Conservation (phyloP, 2,888 invertebrate species). For the Lypha dubia region DNA sequence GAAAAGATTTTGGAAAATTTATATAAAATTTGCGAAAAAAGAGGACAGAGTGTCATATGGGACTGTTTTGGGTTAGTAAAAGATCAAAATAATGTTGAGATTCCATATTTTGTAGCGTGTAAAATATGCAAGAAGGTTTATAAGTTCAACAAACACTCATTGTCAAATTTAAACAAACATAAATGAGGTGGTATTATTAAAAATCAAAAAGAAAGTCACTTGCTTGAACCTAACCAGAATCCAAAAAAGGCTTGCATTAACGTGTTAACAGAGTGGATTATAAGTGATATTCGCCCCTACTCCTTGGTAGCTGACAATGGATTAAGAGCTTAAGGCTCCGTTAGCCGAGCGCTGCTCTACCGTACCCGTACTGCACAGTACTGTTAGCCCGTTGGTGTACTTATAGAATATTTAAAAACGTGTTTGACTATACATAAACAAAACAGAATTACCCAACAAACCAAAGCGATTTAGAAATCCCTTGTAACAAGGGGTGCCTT, state of each 20-base stretch:
- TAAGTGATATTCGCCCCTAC: constrained; percentile 46
- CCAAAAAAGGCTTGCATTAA: constrained; percentile 45
- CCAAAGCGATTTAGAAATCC: no score
- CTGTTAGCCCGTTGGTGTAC: no score
- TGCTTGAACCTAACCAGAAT: constrained; percentile 45
- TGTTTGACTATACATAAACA: no score
- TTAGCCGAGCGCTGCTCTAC: no score
- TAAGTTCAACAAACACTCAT: constrained; percentile 47
- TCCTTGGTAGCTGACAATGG: constrained; percentile 51
- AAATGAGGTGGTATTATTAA: constrained; percentile 4
- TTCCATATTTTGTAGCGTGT: constrained; percentile 45
- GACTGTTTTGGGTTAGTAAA: constrained; percentile 54
- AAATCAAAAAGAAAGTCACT: constrained; percentile 39
- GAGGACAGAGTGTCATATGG: constrained; percentile 51
- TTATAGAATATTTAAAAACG: no score
- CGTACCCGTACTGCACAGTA: no score
- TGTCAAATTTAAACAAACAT: constrained; percentile 58
- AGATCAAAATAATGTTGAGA: neutral
- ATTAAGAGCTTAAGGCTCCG: constrained; percentile 47
- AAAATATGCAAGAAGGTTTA: constrained; percentile 52
- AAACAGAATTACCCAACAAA: no score
- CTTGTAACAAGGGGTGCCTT: no score
- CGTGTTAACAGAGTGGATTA: constrained; percentile 44
- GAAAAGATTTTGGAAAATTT: no score
- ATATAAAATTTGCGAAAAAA: no score